Base-by-base conservation (phyloP, 2,797 vertebrate genomes). In the Pangasius sanitwongsei region DNA sequence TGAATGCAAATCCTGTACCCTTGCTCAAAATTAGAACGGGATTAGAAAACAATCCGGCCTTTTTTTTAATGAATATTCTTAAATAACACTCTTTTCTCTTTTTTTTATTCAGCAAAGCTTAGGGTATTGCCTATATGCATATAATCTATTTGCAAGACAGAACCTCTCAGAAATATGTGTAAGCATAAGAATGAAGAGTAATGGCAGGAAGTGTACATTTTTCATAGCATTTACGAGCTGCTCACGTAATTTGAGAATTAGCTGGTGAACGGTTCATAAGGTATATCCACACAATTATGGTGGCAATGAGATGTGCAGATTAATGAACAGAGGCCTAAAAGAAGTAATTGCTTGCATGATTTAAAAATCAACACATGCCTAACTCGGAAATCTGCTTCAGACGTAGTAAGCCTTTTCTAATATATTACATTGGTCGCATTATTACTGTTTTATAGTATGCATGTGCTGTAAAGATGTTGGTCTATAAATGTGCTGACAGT, bases 221-320 rank as follows among this genome's bases (percentile, higher is more conserved):
- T 59, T 86, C 75, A 9, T 89, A 85, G 44, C 44, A 44, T 44
- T 6, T 65, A 81, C 48, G 23, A 87, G 59, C 50, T 41, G 41
- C 59, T 86, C 61, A 31, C 20, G 81, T 90, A 41, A 63, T 90
- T 87, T 81, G 69, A 87, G 72, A 87, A 83, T 74, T 48, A 59
- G 75, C 82, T 28, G 74, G 83, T 31, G 3, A 89, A 82, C 31
- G 23, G 75, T 87, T 90, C 83, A 92, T 89, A 85, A 78, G 85
- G 87, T 82, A 85, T 67, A 37, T 72, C 78, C 72, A 86, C 74
- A 55, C 34, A 57, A 59, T 88, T 78, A 88, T 90, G 87, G 78
- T 63, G 15, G 50, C 55, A 81, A 69, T 86, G 78, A 89, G 65
- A 91, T 74, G 86, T 15, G 31, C 61, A 44, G 84, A 86, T 53